Base-by-base conservation (phyloP, 2,113 vertebrate species). In the Aplodontia rufa region DNA sequence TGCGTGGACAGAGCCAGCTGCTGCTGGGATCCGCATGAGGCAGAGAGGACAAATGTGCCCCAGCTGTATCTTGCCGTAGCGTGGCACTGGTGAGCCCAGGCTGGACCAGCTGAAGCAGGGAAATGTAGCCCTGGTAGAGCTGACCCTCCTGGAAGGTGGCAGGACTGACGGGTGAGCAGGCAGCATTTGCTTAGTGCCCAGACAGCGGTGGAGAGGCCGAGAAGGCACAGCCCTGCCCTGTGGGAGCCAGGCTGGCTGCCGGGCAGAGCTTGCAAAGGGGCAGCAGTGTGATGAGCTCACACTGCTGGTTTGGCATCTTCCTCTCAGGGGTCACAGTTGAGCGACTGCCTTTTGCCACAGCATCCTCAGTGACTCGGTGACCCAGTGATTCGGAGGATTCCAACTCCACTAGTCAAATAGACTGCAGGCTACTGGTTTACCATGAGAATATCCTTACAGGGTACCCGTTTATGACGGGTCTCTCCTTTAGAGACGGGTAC, bases 241-340 rank as follows among this genome's bases (percentile, higher is more conserved):
- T 0, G 42, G 82, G 76, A 94, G 91, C 64, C 91, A 79, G 49
- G 90, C 92, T 78, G 90, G 47, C 80, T 83, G 90, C 87, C 87
- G 47, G 62, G 22, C 74, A 53, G 30, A 78, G 62, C 35, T 83
- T 26, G 37, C 19, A 35, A 37, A 47, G 12, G 76, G 60, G 64
- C 62, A 35, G 89, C 79, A 85, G 89, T 37, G 79, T 0, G 37
- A 68, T 91, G 96, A 96, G 62, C 53, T 94, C 93, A 79, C 91
- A 0, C 4, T 53, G 89, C 5, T 53, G 89, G 86, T 64, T 66
- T 96, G 96, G 74, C 83, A 32, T 42, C 68, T 58, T 79, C 17
- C 82, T 20, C 1, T 7, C 26, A 45, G 35, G 64, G 55, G 58
- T 79, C 35, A 53, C 32, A 87, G n/a, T 47, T 69, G 80, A 96